A percentile compares a stretch with the other conserved stretches of the same genome.
phyloP scores from a whole-genome alignment of 2,888 invertebrate genomes.

The Hoplodrina blanda region DNA sequence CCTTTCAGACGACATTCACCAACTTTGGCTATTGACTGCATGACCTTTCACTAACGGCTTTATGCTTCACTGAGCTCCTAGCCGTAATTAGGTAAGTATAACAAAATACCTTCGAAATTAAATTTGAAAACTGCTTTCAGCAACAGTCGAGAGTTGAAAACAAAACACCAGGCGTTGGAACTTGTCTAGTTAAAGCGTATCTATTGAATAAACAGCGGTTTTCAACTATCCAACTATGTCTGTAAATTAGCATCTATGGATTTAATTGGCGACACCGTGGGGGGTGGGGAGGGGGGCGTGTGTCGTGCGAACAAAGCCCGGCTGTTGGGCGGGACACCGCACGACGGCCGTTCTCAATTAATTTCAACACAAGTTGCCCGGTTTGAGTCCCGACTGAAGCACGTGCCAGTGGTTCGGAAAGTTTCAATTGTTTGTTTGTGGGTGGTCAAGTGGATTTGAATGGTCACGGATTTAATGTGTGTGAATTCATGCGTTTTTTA shows the following conservation, averaged over 20 bases:
- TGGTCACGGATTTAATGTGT: constrained; percentile 1
- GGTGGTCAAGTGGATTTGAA: constrained; percentile 21
- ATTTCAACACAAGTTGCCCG: constrained; percentile 62
- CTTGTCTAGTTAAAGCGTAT: constrained; percentile 44
- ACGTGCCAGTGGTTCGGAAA: constrained; percentile 55
- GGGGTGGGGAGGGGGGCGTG: constrained; percentile 17
- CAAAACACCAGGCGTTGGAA: constrained; percentile 24
- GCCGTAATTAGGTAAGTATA: constrained; percentile 44
- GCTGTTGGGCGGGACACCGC: constrained; percentile 42
- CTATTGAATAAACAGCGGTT: constrained; percentile 60
- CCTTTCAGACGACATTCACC: constrained; percentile 33
- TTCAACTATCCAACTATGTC: constrained; percentile 61
- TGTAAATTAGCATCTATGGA: constrained; percentile 62
- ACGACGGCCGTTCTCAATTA: constrained; percentile 63
- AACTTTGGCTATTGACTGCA: constrained; percentile 48
- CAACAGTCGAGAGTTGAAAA: constrained; percentile 32
- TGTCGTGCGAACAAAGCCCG: constrained; percentile 50
- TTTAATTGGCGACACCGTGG: constrained; percentile 57
- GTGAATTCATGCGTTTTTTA: not conserved
- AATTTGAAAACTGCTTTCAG: constrained; percentile 54
- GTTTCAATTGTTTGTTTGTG: constrained; percentile 48
- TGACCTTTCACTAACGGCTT: constrained; percentile 32
- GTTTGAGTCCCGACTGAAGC: constrained; percentile 54
- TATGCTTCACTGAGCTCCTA: constrained; percentile 29
- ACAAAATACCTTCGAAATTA: constrained; percentile 60